These are phyloP conservation scores for Endotricha flammealis DNA, from an alignment of 2,888 invertebrate species.

Conservation along the genomic window DNA sequence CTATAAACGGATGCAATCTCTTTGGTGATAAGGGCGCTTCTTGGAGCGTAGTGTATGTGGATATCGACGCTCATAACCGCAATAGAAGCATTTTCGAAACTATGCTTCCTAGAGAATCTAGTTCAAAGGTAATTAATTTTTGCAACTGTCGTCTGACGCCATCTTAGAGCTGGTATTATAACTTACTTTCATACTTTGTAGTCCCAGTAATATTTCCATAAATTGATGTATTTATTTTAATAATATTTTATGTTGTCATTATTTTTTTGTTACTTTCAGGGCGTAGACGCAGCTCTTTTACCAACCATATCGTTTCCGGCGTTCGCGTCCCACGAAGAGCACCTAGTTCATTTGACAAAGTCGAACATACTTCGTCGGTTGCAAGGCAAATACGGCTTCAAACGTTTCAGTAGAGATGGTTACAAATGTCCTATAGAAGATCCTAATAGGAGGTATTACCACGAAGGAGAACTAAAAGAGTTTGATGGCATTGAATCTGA, in stretches of 20 bases:
- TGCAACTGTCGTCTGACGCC: no score
- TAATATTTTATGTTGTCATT: no score
- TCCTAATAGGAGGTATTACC: slow-evolving; percentile 86
- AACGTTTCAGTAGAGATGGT: slow-evolving; percentile 96
- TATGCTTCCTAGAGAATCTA: slow-evolving; percentile 97
- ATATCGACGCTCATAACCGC: slow-evolving; percentile 99
- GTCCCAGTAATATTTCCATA: no score
- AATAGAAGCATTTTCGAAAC: slow-evolving; percentile 99
- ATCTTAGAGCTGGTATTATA: no score
- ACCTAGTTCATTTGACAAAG: slow-evolving; percentile 91
- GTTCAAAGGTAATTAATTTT: slow-evolving; percentile 98
- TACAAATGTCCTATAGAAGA: slow-evolving; percentile 94
- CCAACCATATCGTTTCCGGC: slow-evolving; percentile 98
- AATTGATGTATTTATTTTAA: no score
- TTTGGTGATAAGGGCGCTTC: slow-evolving; percentile 98
- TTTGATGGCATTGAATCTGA: slow-evolving; percentile 98
- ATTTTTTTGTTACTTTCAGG: no score
- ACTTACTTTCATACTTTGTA: no score
- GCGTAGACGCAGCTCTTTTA: slow-evolving; percentile 94
- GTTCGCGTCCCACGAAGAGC: slow-evolving; percentile 97
- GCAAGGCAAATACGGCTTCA: slow-evolving; percentile 94
- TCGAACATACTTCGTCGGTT: slow-evolving; percentile 88
- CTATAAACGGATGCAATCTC: slow-evolving; percentile 98
- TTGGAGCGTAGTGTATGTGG: slow-evolving; percentile 99
- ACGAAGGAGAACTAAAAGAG: slow-evolving; percentile 94